These are phyloP conservation scores for Micropterix aruncella DNA, from an alignment of 2,888 invertebrate species.

Conservation along the genomic window DNA sequence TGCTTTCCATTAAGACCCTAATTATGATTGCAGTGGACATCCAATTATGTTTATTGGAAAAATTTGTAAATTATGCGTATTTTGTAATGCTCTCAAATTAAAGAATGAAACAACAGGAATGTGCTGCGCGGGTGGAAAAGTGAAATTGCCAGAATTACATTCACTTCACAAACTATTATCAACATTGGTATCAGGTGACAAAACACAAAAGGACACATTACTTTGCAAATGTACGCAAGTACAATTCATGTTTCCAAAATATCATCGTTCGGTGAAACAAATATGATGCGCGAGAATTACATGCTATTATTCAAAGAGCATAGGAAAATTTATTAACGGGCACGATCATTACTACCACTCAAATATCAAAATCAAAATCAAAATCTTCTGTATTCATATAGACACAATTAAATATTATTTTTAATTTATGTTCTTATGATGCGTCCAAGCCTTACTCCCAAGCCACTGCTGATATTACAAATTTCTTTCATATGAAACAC, in stretches of 20 bases:
- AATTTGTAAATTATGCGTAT: not conserved
- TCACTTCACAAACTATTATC: not conserved
- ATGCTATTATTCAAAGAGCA: not conserved
- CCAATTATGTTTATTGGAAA: not conserved
- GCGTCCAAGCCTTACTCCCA: too few relatives aligned
- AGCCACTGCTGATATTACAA: too few relatives aligned
- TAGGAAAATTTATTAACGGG: too few relatives aligned
- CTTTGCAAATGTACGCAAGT: not conserved
- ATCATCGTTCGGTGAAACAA: not conserved
- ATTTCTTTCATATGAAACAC: too few relatives aligned
- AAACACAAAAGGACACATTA: not conserved
- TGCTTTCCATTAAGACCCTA: not conserved
- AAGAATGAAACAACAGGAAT: not conserved
- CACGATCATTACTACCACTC: too few relatives aligned
- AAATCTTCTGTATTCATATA: too few relatives aligned
- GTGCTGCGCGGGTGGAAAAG: too few relatives aligned
- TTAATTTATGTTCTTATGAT: too few relatives aligned
- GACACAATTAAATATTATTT: too few relatives aligned
- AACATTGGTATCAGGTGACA: not conserved
- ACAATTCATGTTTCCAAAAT: too few relatives aligned
- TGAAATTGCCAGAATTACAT: too few relatives aligned
- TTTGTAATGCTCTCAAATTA: not conserved
- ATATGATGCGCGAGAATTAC: not conserved
- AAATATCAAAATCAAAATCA: too few relatives aligned
- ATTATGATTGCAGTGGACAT: not conserved